Conservation (phyloP, 2,113 vertebrate genomes). For the Mellivora capensis region DNA sequence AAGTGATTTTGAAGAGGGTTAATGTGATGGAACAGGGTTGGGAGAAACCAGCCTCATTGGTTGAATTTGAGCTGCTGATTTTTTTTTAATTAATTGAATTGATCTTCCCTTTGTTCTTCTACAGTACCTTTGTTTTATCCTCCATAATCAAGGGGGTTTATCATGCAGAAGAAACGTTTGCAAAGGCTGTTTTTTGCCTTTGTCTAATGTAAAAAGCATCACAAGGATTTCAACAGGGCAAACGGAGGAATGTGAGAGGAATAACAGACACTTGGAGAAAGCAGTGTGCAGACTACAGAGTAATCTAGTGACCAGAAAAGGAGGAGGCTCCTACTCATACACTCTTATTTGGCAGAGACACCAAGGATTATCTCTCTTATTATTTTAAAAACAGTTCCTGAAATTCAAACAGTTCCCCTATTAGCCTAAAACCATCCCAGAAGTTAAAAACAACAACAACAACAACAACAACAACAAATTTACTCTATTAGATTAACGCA, state of each 20-base stretch:
- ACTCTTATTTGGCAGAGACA: background rate
- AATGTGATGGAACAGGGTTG: constrained; percentile 43
- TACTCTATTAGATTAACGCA: background rate
- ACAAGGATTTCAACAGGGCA: background rate
- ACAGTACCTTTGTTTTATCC: background rate
- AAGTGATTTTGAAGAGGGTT: constrained; percentile 33
- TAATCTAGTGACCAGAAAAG: background rate
- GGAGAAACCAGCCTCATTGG: background rate
- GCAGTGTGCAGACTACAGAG: background rate
- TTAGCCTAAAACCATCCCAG: background rate
- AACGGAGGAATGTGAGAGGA: background rate
- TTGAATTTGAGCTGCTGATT: background rate
- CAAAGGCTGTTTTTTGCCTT: background rate
- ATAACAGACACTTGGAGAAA: background rate
- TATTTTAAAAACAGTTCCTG: background rate
- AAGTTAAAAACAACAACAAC: background rate
- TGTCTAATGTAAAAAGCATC: background rate
- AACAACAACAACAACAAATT: no score
- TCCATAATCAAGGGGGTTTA: constrained; percentile 37
- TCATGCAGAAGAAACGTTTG: constrained; percentile 21
- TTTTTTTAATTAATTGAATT: constrained; percentile 47
- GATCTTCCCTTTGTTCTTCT: constrained; percentile 9
- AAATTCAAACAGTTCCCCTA: background rate
- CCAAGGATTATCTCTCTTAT: background rate
- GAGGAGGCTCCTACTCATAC: background rate